These are phyloP conservation scores for Acrossocheilus fasciatus DNA, from an alignment of 2,797 vertebrate genomes.

Conservation along the genomic window DNA sequence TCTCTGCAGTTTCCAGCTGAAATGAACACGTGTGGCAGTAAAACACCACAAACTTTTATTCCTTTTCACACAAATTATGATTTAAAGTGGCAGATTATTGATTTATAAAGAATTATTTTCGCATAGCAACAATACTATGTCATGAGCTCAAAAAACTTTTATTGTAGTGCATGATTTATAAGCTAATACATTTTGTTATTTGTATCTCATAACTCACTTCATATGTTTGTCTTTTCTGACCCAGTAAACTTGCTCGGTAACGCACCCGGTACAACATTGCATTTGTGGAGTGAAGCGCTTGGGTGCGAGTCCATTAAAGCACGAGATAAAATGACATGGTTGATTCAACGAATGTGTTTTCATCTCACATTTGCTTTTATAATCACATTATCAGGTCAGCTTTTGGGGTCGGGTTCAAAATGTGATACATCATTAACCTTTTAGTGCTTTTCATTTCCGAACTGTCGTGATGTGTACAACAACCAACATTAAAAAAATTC, in stretches of 20 bases:
- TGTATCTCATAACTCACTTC: neutral
- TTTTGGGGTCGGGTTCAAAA: neutral
- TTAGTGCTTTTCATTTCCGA: neutral
- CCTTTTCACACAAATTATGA: neutral
- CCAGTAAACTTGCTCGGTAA: neutral
- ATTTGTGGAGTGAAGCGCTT: neutral
- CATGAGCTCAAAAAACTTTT: neutral
- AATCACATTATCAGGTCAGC: neutral
- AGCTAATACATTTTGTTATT: neutral
- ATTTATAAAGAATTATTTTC: neutral
- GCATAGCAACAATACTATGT: neutral
- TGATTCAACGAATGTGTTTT: neutral
- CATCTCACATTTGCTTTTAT: neutral
- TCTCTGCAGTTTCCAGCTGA: neutral
- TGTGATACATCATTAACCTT: neutral
- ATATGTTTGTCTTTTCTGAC: neutral
- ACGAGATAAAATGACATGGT: neutral
- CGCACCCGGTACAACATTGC: neutral
- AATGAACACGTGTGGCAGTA: too few species aligned
- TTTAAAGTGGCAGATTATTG: neutral
- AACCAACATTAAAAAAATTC: neutral
- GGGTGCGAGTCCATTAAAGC: neutral
- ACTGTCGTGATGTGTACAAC: neutral
- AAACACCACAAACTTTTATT: neutral
- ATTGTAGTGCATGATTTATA: neutral